These are phyloP conservation scores for Drosophila tsacasi DNA, from an alignment of 1,140 invertebrate genomes.

Conservation along the genomic window DNA sequence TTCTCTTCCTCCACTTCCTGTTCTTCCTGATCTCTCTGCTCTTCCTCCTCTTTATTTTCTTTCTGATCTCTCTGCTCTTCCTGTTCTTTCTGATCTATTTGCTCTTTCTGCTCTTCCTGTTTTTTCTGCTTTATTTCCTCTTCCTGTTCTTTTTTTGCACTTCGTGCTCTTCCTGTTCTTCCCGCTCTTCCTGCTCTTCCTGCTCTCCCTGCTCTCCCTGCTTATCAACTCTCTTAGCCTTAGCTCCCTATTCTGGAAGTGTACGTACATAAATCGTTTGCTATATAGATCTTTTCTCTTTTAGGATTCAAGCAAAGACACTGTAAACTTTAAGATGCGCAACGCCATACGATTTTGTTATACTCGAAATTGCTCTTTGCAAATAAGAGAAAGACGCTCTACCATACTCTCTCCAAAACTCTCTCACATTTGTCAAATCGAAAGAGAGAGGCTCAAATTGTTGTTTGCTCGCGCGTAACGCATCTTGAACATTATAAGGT, in stretches of 20 bases:
- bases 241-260: conserved; percentile 9
- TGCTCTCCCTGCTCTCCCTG: background rate
- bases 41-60: background rate
- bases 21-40: background rate
- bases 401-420: no score
- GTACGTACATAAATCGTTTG: conserved; percentile 20
- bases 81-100: background rate
- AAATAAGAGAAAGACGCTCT: no score
- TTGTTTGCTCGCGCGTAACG: background rate
- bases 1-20: conserved; percentile 3
- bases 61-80: background rate
- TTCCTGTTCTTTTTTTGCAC: background rate
- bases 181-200: background rate
- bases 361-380: background rate
- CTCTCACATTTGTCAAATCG: no score
- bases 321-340: background rate
- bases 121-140: background rate
- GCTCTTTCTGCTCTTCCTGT: background rate
- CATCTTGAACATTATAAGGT: background rate
- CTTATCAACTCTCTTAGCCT: background rate
- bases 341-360: background rate
- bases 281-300: conserved; percentile 11
- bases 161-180: no score
- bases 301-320: conserved; percentile 4
- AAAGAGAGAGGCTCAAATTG: no score